Percentiles rank a stretch among this genome's conserved stretches.
Evolutionary conservation across 2,888 invertebrate genomes (phyloP).

Genomic region (Creontiades dilutus): DNA sequence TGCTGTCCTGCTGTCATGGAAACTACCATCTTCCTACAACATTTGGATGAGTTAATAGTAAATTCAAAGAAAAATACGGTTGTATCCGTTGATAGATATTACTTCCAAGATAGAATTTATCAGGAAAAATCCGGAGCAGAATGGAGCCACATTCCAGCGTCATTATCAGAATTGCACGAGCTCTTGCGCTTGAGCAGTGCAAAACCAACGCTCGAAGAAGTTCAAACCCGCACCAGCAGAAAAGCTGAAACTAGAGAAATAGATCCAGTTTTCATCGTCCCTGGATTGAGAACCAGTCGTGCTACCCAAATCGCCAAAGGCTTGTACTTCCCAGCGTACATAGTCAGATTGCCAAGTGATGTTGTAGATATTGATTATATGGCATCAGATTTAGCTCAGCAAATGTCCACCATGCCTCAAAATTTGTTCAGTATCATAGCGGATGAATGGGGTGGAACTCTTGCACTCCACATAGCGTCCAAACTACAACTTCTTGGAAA

Average conservation of each 20-base stretch:
- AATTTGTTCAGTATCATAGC: conserved; percentile 79
- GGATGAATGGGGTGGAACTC: conserved; percentile 82
- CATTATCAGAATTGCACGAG: conserved; percentile 43
- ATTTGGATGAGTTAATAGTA: conserved; percentile 43
- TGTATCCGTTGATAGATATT: background rate
- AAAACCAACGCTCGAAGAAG: conserved; percentile 58
- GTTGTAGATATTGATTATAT: conserved; percentile 59
- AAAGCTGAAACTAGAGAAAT: conserved; percentile 59
- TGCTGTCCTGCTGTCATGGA: conserved; percentile 23
- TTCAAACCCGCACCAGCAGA: conserved; percentile 55
- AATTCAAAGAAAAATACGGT: conserved; percentile 14
- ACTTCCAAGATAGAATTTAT: background rate
- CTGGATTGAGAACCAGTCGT: conserved; percentile 67
- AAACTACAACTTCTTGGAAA: conserved; percentile 75
- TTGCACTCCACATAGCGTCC: conserved; percentile 80
- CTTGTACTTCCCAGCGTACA: conserved; percentile 71
- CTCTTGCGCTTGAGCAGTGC: background rate
- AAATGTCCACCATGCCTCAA: conserved; percentile 6
- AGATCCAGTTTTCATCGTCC: conserved; percentile 72
- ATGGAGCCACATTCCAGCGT: conserved; percentile 29
- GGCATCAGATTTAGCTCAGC: conserved; percentile 56
- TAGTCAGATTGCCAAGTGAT: conserved; percentile 68
- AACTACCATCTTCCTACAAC: conserved; percentile 2
- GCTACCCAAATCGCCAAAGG: conserved; percentile 53
- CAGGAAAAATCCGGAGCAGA: background rate